phyloP scores from a whole-genome alignment of 2,113 vertebrate species.

The Psittacara wagleri region DNA sequence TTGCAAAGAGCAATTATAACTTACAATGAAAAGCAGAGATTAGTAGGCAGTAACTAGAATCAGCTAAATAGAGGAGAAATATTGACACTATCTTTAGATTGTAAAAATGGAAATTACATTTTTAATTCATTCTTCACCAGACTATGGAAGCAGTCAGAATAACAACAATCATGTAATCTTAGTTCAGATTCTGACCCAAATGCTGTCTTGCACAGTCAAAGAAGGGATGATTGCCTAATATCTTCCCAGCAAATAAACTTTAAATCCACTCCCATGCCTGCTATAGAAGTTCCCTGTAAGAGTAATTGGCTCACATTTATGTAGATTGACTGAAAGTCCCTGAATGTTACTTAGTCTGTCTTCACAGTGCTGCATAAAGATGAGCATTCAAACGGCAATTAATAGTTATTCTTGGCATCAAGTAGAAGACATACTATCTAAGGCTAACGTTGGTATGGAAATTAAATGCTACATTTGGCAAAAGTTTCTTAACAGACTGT shows the following conservation, averaged over 20 bases:
- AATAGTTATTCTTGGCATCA: constrained; percentile 1
- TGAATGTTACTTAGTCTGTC: background rate
- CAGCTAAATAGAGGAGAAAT: background rate
- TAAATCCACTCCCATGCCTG: background rate
- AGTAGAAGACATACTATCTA: background rate
- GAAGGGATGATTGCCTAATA: background rate
- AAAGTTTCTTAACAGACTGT: background rate
- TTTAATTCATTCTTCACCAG: background rate
- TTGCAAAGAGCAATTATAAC: constrained; percentile 4
- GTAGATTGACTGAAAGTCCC: background rate
- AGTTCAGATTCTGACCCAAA: background rate
- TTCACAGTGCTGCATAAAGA: background rate
- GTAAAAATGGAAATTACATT: background rate
- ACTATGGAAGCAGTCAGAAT: background rate
- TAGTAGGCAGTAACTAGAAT: background rate
- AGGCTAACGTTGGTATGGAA: background rate
- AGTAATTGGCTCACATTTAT: background rate
- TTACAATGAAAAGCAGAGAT: background rate
- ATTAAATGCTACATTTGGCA: background rate
- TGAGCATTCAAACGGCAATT: constrained; percentile 7
- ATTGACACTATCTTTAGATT: background rate
- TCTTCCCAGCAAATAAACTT: background rate
- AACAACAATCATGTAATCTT: background rate
- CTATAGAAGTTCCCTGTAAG: background rate
- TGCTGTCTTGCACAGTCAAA: background rate